phyloP scores from a whole-genome alignment of 1,140 invertebrate genomes.

The Drosophila chauvacae region DNA sequence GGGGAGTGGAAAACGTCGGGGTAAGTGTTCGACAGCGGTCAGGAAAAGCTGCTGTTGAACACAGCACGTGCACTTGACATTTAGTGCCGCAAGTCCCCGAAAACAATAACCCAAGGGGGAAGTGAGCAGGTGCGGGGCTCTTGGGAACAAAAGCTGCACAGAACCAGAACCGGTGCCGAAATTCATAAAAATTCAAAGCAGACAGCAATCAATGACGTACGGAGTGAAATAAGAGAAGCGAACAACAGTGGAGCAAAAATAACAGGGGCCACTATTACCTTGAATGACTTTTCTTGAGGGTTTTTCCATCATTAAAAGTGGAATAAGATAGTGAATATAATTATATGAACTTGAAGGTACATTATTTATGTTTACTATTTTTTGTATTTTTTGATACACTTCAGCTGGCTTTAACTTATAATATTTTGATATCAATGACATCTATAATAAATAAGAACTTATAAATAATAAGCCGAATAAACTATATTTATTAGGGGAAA shows the following conservation, averaged over 20 bases:
- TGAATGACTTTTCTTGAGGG: neutral
- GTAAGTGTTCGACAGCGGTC: slow-evolving; percentile 29
- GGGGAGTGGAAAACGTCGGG: neutral
- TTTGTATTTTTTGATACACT: neutral
- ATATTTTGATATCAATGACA: neutral
- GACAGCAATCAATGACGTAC: slow-evolving; percentile 67
- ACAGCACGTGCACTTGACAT: slow-evolving; percentile 80
- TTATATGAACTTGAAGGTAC: neutral
- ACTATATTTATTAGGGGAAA: neutral
- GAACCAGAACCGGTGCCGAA: slow-evolving; percentile 15
- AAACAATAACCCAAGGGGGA: slow-evolving; percentile 47
- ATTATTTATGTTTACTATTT: neutral
- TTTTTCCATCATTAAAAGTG: neutral
- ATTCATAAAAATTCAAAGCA: slow-evolving; percentile 74
- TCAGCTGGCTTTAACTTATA: neutral
- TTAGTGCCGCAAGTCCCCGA: slow-evolving; percentile 64
- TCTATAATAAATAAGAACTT: neutral
- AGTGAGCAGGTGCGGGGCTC: slow-evolving; percentile 15
- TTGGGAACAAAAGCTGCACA: neutral
- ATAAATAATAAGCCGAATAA: neutral
- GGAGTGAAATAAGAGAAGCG: slow-evolving; percentile 7
- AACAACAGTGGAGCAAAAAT: slow-evolving; percentile 7
- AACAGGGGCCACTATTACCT: neutral
- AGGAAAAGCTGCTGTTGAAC: slow-evolving; percentile 41
- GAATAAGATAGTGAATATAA: neutral